Percentiles rank a stretch among this genome's conserved stretches.
Evolutionary conservation across 2,113 vertebrate genomes (phyloP).

Genomic region (Lichenostomus cassidix): DNA sequence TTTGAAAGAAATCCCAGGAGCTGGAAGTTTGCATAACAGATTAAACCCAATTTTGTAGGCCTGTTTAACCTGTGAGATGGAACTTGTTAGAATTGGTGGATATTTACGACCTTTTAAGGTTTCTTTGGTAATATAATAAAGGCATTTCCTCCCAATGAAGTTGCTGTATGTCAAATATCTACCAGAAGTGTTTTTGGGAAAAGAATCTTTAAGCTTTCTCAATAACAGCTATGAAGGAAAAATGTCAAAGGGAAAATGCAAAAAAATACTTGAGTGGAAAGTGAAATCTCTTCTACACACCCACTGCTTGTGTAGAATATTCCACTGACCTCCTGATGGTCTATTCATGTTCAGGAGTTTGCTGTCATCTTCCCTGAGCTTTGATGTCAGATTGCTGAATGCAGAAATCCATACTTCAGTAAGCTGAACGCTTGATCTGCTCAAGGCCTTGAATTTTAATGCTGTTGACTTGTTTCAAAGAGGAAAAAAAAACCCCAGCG

Average conservation of each 20-base stretch:
- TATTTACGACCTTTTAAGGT: neutral
- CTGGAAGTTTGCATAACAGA: neutral
- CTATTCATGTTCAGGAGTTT: conserved; percentile 75
- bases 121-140: neutral
- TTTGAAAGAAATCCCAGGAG: neutral
- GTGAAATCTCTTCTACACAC: conserved; percentile 65
- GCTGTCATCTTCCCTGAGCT: conserved; percentile 67
- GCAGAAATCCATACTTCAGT: conserved; percentile 65
- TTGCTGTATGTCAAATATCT: neutral
- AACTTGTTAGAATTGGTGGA: neutral
- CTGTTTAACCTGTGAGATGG: neutral
- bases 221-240: neutral
- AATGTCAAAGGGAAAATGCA: neutral
- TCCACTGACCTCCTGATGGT: conserved; percentile 64
- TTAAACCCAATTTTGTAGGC: neutral
- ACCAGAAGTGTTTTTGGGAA: neutral
- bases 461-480: conserved; percentile 67
- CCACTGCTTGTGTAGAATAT: conserved; percentile 72
- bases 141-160: neutral
- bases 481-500: neutral
- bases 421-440: conserved; percentile 76
- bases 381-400: conserved; percentile 80
- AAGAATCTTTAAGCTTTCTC: neutral
- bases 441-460: conserved; percentile 84
- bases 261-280: neutral